Percentiles rank a stretch among this genome's conserved stretches.
These are phyloP conservation scores for Gila robusta DNA, from an alignment of 2,797 vertebrate species.

Conservation along the genomic window DNA sequence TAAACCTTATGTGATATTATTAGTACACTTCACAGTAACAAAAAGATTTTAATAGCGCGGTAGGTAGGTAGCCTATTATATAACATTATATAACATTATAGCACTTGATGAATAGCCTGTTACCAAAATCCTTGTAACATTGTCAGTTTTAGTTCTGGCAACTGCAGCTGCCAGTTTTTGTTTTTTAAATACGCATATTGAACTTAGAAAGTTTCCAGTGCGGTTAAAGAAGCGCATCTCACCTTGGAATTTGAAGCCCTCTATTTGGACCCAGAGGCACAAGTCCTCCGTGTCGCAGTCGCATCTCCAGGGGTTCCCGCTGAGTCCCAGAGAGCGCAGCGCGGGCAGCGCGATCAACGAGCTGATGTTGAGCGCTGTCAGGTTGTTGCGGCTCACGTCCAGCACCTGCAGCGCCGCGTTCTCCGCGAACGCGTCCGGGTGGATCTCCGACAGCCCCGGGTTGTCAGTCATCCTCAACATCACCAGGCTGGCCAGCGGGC, in stretches of 20 bases:
- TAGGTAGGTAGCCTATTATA: not conserved
- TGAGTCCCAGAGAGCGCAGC: slow-evolving; percentile 87
- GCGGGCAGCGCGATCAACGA: slow-evolving; percentile 81
- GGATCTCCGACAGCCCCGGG: slow-evolving; percentile 83
- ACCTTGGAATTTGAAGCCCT: slow-evolving; percentile 90
- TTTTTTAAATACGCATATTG: not conserved
- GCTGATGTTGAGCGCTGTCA: slow-evolving; percentile 85
- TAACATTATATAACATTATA: not conserved
- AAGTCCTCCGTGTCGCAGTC: slow-evolving; percentile 92
- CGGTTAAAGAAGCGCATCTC: slow-evolving; percentile 65
- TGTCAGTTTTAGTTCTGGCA: not conserved
- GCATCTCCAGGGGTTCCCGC: slow-evolving; percentile 92
- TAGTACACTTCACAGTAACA: not conserved
- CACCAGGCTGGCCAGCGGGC: slow-evolving; percentile 87
- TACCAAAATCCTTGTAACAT: not conserved
- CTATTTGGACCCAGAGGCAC: slow-evolving; percentile 87
- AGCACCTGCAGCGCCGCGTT: slow-evolving; percentile 90
- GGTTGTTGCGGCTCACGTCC: slow-evolving; percentile 88
- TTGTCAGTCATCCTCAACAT: slow-evolving; percentile 93
- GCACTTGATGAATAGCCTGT: not conserved
- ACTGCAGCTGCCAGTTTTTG: not conserved
- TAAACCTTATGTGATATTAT: not conserved
- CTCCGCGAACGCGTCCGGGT: slow-evolving; percentile 88
- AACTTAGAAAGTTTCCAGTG: slow-evolving; percentile 2
- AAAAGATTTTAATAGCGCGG: not conserved